Base-by-base conservation (phyloP, 2,113 vertebrate species). In the Dendropsophus ebraccatus region DNA sequence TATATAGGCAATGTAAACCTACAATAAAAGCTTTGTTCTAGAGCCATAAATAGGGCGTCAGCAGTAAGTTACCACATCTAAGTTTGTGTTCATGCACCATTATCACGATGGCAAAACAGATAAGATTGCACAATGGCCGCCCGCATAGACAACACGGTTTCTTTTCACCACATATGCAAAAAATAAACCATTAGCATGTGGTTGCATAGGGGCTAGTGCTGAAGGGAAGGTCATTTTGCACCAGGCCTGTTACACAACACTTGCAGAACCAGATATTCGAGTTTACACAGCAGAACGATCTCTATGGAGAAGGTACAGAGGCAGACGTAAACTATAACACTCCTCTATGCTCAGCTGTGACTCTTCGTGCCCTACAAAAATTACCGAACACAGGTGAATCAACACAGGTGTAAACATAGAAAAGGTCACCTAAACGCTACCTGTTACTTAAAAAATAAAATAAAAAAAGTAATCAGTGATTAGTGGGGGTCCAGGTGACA, bases 231-330 rank as follows among this genome's bases (percentile, higher is more conserved):
- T 83, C 69, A 56, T 23, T 41, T 56, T 30, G 41, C 11, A 58
- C 0, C 14, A 58, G 13, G 28, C 65, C 5, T 3, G 67, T 83
- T 56, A 50, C 19, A 37, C 7, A 35, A 54, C n/a, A 84, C 82
- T 56, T 84, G 69, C 54, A 56, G 58, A 84, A 84, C 82, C 72
- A 35, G 60, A 85, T 23, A 73, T 35, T 25, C 72, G 72, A 16
- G 37, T 62, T 41, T 49, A 25, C 70, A 62, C 12, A 76, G 1
- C 45, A 76, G 45, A 30, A 76, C 47, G 2, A 76, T 28, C 47
- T 50, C 37, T n/a, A 73, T n/a, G 70, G 70, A n/a, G 3, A 72
- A 72, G 5, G 5, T 17, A 41, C 32, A 70, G 19, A 70, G 25
- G 23, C 56, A 41, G 25, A 32, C 41, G 19, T 21, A 47, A 45